phyloP scores from a whole-genome alignment of 2,113 vertebrate species.

The Urocitellus parryii region DNA sequence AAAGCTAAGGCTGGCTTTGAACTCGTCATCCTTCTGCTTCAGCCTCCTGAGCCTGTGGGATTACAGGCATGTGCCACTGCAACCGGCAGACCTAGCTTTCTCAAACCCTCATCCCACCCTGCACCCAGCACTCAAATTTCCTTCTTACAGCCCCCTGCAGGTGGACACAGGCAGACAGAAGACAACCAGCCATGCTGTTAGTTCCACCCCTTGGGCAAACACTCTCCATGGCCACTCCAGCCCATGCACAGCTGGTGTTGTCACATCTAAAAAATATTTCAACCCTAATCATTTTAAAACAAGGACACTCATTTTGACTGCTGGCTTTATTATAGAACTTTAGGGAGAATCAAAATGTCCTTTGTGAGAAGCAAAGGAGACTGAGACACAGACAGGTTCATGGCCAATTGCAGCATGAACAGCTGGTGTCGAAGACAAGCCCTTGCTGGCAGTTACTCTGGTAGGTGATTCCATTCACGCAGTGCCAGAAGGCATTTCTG shows the following conservation, averaged over 20 bases:
- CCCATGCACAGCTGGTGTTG: not conserved
- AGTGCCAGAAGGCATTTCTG: conserved; percentile 86
- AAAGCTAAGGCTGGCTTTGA: too few relatives aligned
- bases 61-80: too few relatives aligned
- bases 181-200: rapidly evolving
- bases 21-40: too few relatives aligned
- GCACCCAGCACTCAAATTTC: not conserved
- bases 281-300: not conserved
- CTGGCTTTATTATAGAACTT: conserved; percentile 70
- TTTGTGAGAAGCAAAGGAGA: not conserved
- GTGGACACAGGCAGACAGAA: not conserved
- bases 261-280: not conserved
- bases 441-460: conserved; percentile 53
- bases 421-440: conserved; percentile 86
- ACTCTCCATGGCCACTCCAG: rapidly evolving
- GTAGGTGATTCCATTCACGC: conserved; percentile 77
- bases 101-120: not conserved
- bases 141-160: not conserved
- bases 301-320: not conserved
- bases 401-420: conserved; percentile 89
- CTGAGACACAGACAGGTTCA: not conserved
- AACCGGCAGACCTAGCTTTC: not conserved
- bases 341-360: not conserved
- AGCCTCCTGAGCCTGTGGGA: too few relatives aligned
- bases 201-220: not conserved